phyloP scores from a whole-genome alignment of 1,140 invertebrate species.

The Listronotus oregonensis region DNA sequence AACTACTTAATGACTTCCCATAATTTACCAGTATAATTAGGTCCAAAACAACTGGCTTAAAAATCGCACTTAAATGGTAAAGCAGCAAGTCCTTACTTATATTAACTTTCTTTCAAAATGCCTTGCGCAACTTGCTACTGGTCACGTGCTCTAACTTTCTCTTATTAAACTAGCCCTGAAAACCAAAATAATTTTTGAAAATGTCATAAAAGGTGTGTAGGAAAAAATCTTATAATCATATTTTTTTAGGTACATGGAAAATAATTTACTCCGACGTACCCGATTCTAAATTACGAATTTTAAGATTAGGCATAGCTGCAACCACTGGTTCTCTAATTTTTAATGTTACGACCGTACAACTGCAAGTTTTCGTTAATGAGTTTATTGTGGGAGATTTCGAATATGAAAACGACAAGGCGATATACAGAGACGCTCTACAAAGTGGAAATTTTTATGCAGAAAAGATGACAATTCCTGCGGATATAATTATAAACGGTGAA shows the following conservation, averaged over 20 bases:
- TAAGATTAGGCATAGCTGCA: conserved; percentile 9
- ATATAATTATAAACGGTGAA: conserved; percentile 1
- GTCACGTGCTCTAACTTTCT: too few relatives aligned
- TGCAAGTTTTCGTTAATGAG: conserved; percentile 4
- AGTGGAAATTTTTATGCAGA: conserved; percentile 13
- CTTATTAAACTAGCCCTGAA: too few relatives aligned
- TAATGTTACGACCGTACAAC: conserved; percentile 3
- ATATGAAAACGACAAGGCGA: conserved; percentile 16
- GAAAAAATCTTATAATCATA: too few relatives aligned
- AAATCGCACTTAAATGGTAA: too few relatives aligned
- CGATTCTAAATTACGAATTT: not conserved
- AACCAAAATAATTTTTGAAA: too few relatives aligned
- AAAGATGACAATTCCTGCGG: conserved; percentile 8
- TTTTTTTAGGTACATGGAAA: conserved; percentile 13
- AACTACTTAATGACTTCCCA: too few relatives aligned
- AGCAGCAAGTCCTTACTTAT: too few relatives aligned
- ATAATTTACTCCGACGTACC: conserved; percentile 3
- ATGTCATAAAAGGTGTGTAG: too few relatives aligned
- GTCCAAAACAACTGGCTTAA: too few relatives aligned
- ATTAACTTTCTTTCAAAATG: too few relatives aligned
- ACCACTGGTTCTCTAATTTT: conserved; percentile 15
- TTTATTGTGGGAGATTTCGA: not conserved
- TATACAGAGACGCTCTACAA: conserved; percentile 12
- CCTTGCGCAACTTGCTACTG: too few relatives aligned
- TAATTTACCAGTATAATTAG: too few relatives aligned